Percentiles rank a stretch among this genome's conserved stretches.
These are phyloP conservation scores for Papilio polyxenes DNA, from an alignment of 1,140 invertebrate genomes.

Conservation along the genomic window DNA sequence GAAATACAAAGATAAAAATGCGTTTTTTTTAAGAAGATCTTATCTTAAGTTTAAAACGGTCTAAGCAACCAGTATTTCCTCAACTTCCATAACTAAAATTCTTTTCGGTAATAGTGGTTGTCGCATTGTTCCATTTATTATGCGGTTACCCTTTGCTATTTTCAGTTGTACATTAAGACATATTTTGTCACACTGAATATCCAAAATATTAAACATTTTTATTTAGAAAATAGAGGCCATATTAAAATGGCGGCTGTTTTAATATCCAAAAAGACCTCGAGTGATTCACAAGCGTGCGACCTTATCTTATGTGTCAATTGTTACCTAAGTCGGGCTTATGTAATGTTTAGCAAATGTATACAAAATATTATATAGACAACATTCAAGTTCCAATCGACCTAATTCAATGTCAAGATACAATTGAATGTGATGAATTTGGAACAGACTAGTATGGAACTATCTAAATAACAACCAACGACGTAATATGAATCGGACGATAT, in stretches of 20 bases:
- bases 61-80: no score
- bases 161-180: background rate
- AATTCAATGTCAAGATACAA: constrained; percentile 35
- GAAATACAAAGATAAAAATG: background rate
- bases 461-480: background rate
- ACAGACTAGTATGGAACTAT: background rate
- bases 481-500: background rate
- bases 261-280: constrained; percentile 39
- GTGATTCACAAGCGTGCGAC: constrained; percentile 40
- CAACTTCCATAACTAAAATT: no score
- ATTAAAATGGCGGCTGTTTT: constrained; percentile 34
- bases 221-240: constrained; percentile 7
- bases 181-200: background rate
- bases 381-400: constrained; percentile 28
- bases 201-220: background rate
- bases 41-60: background rate
- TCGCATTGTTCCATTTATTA: background rate
- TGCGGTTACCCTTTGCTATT: background rate
- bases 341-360: constrained; percentile 51
- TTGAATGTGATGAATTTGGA: background rate
- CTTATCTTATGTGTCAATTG: constrained; percentile 55
- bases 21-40: background rate
- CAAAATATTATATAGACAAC: constrained; percentile 39
- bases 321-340: constrained; percentile 50
- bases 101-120: background rate